Evolutionary conservation across 2,888 invertebrate genomes (phyloP), one percentile per base, ranked within the genome.

Genomic region (Labia minor): DNA sequence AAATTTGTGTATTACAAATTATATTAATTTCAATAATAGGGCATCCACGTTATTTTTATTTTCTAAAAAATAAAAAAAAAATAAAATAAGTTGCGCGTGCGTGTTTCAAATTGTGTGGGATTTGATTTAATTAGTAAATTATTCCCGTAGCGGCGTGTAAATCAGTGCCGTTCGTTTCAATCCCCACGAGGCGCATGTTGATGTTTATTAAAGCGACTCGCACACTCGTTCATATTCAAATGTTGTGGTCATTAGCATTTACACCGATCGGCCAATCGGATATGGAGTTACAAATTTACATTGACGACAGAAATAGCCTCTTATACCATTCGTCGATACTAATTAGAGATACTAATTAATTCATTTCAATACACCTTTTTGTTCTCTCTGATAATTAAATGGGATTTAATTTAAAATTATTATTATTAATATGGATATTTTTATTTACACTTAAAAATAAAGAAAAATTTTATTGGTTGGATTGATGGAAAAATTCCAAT

Each of bases 61-160:
- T n/a, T n/a, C n/a, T n/a, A n/a, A n/a, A n/a, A n/a, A n/a, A n/a
- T n/a, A n/a, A n/a, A n/a, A n/a, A n/a, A n/a, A n/a, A n/a, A n/a
- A n/a, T n/a, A n/a, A n/a, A n/a, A n/a, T n/a, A n/a, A n/a, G n/a
- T n/a, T n/a, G n/a, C n/a, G n/a, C n/a, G n/a, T n/a, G n/a, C n/a
- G 49, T 14, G 49, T 11, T 49, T 11, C 16, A 14, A 16, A 49
- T 49, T 49, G 49, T 49, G 49, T 49, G 49, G 49, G 49, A 49
- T 49, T 49, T 49, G 49, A 49, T 49, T 49, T 49, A 49, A 49
- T 49, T 49, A 49, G 49, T 49, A 49, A 49, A 49, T 49, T 49
- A 49, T 49, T 49, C 49, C 16, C 16, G 49, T 49, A 4, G 3
- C n/a, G 49, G 49, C n/a, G n/a, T 3, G 49, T 49, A 14, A 49